Evolutionary conservation across 2,113 vertebrate species (phyloP).

Genomic region (Guaruba guarouba): DNA sequence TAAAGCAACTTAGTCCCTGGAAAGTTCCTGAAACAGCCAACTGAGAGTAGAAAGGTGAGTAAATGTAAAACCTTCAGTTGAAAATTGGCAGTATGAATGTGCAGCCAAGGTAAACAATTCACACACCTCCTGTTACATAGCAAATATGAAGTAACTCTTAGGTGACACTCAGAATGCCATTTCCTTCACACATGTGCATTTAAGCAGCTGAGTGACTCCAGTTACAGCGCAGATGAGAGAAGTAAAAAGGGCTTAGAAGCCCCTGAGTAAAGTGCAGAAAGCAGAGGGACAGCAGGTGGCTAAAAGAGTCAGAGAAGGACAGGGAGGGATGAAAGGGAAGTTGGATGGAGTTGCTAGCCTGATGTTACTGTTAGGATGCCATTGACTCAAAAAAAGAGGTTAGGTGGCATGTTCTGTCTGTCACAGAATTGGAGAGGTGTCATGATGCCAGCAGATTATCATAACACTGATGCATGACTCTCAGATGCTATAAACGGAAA

Average conservation of each 20-base stretch:
- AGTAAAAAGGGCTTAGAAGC: constrained; percentile 18
- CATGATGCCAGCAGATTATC: not conserved
- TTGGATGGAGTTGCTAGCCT: not conserved
- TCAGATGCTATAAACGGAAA: not conserved
- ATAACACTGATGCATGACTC: not conserved
- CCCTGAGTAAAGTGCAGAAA: constrained; percentile 5
- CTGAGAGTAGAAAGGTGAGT: not conserved
- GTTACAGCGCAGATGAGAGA: constrained; percentile 51
- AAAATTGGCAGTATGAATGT: not conserved
- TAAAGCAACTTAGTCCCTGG: not conserved
- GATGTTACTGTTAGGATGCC: not conserved
- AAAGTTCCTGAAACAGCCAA: not conserved
- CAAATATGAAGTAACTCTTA: not conserved
- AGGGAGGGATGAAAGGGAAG: not conserved
- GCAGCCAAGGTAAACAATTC: not conserved
- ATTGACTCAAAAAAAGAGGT: not conserved
- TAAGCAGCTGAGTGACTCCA: constrained; percentile 63
- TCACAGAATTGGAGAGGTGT: not conserved
- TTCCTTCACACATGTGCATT: constrained; percentile 9
- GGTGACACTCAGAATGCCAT: constrained; percentile 2
- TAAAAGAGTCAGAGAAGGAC: not conserved
- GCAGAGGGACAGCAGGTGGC: not conserved
- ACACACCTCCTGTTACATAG: not conserved
- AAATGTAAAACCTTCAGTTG: not conserved
- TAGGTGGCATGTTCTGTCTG: not conserved